Evolutionary conservation across 2,888 invertebrate genomes (phyloP), one percentile per base, ranked within the genome.

Genomic region (Drosophila tripunctata): DNA sequence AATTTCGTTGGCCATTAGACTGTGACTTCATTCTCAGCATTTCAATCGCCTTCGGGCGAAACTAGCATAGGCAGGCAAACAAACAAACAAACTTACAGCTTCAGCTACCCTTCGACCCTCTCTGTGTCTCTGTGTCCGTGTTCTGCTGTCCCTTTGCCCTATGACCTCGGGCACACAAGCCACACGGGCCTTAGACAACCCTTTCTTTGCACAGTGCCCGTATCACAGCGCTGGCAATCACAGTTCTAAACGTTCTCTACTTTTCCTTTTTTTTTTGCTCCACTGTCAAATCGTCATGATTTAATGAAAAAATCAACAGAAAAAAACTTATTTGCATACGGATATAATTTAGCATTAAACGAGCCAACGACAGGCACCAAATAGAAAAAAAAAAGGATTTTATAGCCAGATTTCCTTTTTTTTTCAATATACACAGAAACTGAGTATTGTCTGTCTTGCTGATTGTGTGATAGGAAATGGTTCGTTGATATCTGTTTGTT

Each of bases 331-430:
- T 89, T 88, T 88, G 85, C 88, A 89, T 88, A 88, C 61, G 88
- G 79, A 87, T 87, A 88, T 89, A 89, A 88, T 84, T 88, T 82
- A 88, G 82, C 83, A 88, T 85, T 82, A 88, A 89, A 80, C 84
- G 75, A 84, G 78, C 68, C 61, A 74, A 55, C 65, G 75, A 74
- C 69, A 66, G 66, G 51, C 58, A 33, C 27, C n/a, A n/a, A n/a
- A n/a, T n/a, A n/a, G n/a, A 45, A 43, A 62, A 75, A 73, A 78
- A 85, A 74, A 87, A 75, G 79, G 78, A 79, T 87, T 84, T 83
- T 67, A 81, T 67, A 63, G 64, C 60, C 67, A 66, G 74, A 67
- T 76, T 71, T 77, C 63, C 52, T 56, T 74, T 70, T 66, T 64
- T 73, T 67, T 67, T 58, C n/a, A n/a, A n/a, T 68, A 57, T 61